Base-by-base conservation (phyloP, 2,888 invertebrate genomes). In the Buathra laborator region DNA sequence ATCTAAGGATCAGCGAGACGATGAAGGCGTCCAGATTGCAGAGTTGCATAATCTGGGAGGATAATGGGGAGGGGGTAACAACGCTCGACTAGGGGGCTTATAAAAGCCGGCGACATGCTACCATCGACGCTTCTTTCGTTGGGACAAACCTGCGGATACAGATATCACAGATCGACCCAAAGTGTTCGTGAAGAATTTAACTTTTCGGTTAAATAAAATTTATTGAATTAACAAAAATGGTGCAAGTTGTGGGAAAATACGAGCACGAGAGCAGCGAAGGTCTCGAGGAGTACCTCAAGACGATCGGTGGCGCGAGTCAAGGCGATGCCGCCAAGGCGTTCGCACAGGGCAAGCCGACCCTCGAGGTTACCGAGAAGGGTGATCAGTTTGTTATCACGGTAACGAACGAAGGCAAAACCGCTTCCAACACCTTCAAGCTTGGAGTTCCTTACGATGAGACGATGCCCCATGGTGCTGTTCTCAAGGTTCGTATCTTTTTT, bases 391-490 rank as follows among this genome's bases (percentile, higher is more conserved):
- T 89, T 16, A 88, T 94, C 83, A 88, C 89, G 62, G 92, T 93
- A 5, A 88, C 86, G 64, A 93, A 91, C 53, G 90, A 92, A 9
- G 91, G 92, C 24, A 91, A 92, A 62, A 88, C 89, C 0, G 86
- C 89, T 10, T 88, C 89, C 24, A 87, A 89, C 0, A 92, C 89
- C 32, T 94, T 94, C 89, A 91, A 92, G 72, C 89, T 93, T 43
- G 91, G 92, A 62, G 93, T 93, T 82, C 86, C 90, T 16, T 94
- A 93, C 86, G 92, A 93, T 24, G 94, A 94, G 85, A 86, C 88
- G 3, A 90, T 94, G 90, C 93, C 94, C 1, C 89, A 89, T 76
- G 93, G 92, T 16, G 89, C 88, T 59, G 88, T 89, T 19, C 89
- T 93, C 70, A 92, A 93, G 91, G 94, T 94, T 83, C 56, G 88